Base-by-base conservation (phyloP, 2,888 invertebrate species). In the Hofmannophila pseudospretella region DNA sequence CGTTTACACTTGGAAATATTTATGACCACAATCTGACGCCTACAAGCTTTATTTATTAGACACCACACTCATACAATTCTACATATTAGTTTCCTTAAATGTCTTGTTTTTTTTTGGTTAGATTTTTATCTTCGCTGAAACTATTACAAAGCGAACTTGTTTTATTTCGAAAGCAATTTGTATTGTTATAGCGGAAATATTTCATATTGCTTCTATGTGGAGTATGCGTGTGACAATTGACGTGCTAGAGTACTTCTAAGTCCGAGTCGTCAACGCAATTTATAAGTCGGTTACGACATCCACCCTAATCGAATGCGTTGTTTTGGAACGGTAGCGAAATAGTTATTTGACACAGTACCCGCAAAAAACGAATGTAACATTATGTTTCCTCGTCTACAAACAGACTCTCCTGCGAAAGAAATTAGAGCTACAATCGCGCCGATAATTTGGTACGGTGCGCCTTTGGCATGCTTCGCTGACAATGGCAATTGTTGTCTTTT, bases 301-400 rank as follows among this genome's bases (percentile, higher is more conserved):
- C 53, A 59, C 51, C 56, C 54, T 55, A 57, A 69, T 58, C 57
- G 59, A 72, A 70, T 67, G 63, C 67, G 65, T 67, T 67, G 68
- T 70, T 69, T 77, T 73, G 71, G 69, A 75, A 73, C 67, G 67
- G 53, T 57, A 70, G 63, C 59, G 71, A 75, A 80, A 80, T 74
- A 74, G 59, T 71, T 74, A 67, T 70, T 69, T 68, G 66, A 68
- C 65, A 68, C 56, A 60, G 54, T 47, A 43, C 49, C 41, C 44
- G 52, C 59, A 71, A 74, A 67, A 70, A 73, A 67, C 42, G 44
- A 42, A 50, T 54, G 50, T 51, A 54, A 50, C 52, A 49, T 41
- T 22, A 34, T 45, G 47, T 36, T 58, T 52, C 41, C 49, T 50
- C 39, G 43, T 32, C 23, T 10, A 38, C 42, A 63, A 69, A 63